These are phyloP conservation scores for Phymanthus crucifer DNA, from an alignment of 92 coral and sea anemone genomes.

Conservation along the genomic window DNA sequence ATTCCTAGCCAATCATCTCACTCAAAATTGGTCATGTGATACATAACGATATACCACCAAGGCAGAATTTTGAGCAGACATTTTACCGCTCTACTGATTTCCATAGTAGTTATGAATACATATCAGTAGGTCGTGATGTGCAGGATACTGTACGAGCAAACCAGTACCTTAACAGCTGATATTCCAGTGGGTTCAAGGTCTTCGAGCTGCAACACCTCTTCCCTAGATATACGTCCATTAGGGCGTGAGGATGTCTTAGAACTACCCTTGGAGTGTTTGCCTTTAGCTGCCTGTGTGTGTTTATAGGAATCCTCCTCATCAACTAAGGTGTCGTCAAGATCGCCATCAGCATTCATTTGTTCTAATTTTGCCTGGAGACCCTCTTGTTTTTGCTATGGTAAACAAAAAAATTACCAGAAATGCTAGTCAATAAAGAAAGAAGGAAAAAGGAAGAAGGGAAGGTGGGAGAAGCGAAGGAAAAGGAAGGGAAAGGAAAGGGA, in stretches of 20 bases:
- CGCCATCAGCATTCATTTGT: conserved; percentile 39
- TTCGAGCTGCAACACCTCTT: conserved; percentile 64
- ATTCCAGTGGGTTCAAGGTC: conserved; percentile 81
- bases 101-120: too few species aligned
- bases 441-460: too few species aligned
- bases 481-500: too few species aligned
- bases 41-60: too few species aligned
- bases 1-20: too few species aligned
- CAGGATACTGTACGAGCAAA: background rate
- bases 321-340: conserved; percentile 49
- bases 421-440: too few species aligned
- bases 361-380: conserved; percentile 16
- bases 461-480: too few species aligned
- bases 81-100: too few species aligned
- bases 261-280: background rate
- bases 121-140: too few species aligned
- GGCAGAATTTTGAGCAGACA: too few species aligned
- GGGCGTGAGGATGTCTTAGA: background rate
- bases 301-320: conserved; percentile 20
- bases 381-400: conserved; percentile 28
- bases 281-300: conserved; percentile 2
- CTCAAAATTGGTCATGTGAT: too few species aligned
- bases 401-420: background rate
- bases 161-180: conserved; percentile 53
- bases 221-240: conserved; percentile 29